A percentile compares a stretch with the other conserved stretches of the same genome.
phyloP scores from a whole-genome alignment of 2,888 invertebrate genomes.

The Phyllotreta striolata region DNA sequence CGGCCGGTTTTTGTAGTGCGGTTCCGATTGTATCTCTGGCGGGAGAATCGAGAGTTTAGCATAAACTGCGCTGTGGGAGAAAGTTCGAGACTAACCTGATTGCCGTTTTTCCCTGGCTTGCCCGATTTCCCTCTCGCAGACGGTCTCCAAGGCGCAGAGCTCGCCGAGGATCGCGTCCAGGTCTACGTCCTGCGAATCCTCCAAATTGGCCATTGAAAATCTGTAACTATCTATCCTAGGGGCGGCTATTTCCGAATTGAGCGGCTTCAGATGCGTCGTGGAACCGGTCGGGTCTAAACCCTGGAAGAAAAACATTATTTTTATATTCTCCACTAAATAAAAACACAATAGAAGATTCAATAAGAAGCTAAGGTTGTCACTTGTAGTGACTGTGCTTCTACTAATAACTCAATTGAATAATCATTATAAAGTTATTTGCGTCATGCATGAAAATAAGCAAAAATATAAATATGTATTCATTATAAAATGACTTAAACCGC shows the following conservation, averaged over 20 bases:
- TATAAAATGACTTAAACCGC: too few species aligned
- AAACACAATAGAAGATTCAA: too few species aligned
- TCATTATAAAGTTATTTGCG: too few species aligned
- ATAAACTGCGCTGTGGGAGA: not conserved
- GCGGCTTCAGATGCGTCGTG: conserved; percentile 67
- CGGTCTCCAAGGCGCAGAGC: conserved; percentile 87
- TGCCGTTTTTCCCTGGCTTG: conserved; percentile 59
- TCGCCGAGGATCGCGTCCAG: conserved; percentile 96
- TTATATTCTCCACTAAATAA: not conserved
- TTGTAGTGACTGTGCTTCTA: too few species aligned
- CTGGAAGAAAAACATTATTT: conserved; percentile 64
- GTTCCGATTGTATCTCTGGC: conserved; percentile 56
- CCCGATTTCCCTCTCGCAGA: conserved; percentile 67
- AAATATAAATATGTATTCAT: too few species aligned
- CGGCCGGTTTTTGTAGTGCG: conserved; percentile 56
- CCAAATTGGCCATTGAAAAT: conserved; percentile 95
- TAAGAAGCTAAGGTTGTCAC: too few species aligned
- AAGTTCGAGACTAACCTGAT: conserved; percentile 52
- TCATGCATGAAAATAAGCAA: too few species aligned
- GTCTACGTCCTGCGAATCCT: conserved; percentile 96
- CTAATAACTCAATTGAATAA: too few species aligned
- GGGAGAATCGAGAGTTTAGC: conserved; percentile 30
- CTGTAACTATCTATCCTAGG: conserved; percentile 89
- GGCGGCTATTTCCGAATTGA: conserved; percentile 76
- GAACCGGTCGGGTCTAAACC: conserved; percentile 72